These are phyloP conservation scores for Pardalotus punctatus DNA, from an alignment of 2,113 vertebrate genomes.

Conservation along the genomic window DNA sequence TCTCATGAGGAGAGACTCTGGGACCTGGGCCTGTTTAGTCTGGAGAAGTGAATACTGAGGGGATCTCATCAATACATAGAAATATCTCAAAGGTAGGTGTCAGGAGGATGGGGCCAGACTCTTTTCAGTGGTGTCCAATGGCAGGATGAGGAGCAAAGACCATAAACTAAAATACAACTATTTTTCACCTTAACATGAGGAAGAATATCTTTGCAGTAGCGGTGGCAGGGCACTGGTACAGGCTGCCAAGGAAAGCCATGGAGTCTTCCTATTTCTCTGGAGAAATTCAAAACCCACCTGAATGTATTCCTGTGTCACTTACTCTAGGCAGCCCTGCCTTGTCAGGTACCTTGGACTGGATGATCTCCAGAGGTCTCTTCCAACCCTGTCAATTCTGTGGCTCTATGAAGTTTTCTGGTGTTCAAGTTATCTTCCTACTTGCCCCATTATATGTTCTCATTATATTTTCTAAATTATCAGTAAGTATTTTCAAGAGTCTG, in stretches of 20 bases:
- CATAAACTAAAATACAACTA: neutral
- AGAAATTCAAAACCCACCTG: neutral
- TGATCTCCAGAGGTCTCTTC: neutral
- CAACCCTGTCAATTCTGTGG: neutral
- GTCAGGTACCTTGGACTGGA: no score
- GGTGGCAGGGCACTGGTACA: fast-evolving
- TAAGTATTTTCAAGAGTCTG: neutral
- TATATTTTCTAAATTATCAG: neutral
- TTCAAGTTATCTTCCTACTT: neutral
- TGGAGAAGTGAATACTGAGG: neutral
- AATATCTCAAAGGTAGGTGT: neutral
- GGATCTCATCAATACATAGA: neutral
- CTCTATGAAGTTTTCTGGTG: neutral
- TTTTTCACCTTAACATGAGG: neutral
- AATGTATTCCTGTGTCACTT: no score
- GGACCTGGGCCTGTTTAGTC: neutral
- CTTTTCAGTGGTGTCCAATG: neutral
- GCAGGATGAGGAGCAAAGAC: neutral
- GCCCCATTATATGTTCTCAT: neutral
- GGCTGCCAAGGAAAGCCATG: neutral
- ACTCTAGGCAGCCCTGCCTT: neutral
- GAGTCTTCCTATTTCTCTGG: neutral
- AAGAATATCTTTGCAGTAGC: neutral
- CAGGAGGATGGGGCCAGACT: neutral
- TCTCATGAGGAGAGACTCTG: no score